Evolutionary conservation across 1,140 invertebrate genomes (phyloP), one percentile per base, ranked within the genome.

Genomic region (Neodiprion fabricii): DNA sequence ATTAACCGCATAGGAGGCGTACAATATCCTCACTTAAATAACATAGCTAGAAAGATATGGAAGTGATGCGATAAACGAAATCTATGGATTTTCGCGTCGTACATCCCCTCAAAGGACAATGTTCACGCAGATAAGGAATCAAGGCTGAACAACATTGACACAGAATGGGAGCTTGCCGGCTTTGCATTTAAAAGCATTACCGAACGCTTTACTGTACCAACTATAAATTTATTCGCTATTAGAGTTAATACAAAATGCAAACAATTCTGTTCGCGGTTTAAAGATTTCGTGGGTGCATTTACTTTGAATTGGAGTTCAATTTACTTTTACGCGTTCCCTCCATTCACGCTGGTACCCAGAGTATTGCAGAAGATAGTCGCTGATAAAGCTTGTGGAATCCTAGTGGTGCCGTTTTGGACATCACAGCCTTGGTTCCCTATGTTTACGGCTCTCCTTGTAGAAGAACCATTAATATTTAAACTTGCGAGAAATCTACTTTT

Each of bases 341-440:
- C 76, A 67, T 77, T 78, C 28, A 61, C 70, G 70, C 65, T 76
- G 71, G 75, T 73, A 70, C 71, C 71, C n/a, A 71, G 71, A 73
- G 74, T 65, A 70, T 75, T 75, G n/a, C 73, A 72, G 50, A 81
- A 75, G 72, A 75, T 75, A 67, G 67, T 79, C 23, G 49, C 23
- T 9, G 75, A 80, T 12, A 28, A 66, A 65, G 79, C 77, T 40
- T 69, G 61, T 67, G 80, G 80, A 11, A 80, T 83, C 23, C 9
- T 83, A 12, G 53, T 82, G 1, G 79, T 83, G 74, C 85, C 82
- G 84, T 83, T 85, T 12, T 85, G 83, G 79, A 72, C 77, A 0
- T 78, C 75, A 2, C 84, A 84, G 70, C 78, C 82, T 9, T 82
- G 82, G 83, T 83, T 77, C 66, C 80, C 82, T 9, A 12, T 80